Conservation (phyloP, 1,140 invertebrate genomes). For the Hylaeus volcanicus region DNA sequence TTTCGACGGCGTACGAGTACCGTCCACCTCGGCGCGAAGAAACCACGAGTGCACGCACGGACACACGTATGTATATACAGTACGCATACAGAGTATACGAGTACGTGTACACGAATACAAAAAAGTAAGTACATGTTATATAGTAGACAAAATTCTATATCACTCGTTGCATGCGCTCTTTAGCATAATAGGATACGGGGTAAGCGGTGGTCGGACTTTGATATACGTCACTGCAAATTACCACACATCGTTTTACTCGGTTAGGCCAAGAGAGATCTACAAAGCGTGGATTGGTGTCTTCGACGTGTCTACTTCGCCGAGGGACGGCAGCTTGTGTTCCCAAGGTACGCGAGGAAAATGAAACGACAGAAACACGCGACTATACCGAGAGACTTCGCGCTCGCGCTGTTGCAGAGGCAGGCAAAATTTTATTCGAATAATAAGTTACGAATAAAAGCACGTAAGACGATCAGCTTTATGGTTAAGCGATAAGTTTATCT, state of each 20-base stretch:
- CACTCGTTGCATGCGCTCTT: conserved; percentile 68
- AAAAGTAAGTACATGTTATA: conserved; percentile 24
- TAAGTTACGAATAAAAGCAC: too few species aligned
- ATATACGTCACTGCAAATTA: conserved; percentile 59
- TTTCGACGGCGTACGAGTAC: background rate
- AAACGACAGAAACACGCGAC: background rate
- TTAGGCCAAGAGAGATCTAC: conserved; percentile 60
- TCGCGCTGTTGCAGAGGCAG: too few species aligned
- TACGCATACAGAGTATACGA: conserved; percentile 41
- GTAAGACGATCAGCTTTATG: too few species aligned
- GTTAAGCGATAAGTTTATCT: too few species aligned
- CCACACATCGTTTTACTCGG: conserved; percentile 52
- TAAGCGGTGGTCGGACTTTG: conserved; percentile 64
- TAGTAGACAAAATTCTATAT: conserved; percentile 63
- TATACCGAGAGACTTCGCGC: background rate
- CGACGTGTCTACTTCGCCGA: conserved; percentile 51
- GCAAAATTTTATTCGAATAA: too few species aligned
- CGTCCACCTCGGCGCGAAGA: background rate
- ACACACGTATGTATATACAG: conserved; percentile 33
- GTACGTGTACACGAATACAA: conserved; percentile 40
- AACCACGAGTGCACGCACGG: conserved; percentile 10
- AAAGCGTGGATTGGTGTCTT: conserved; percentile 60
- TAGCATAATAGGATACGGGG: conserved; percentile 66
- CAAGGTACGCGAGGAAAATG: background rate
- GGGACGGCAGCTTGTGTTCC: background rate